Evolutionary conservation across 2,113 vertebrate species (phyloP), one percentile per base, ranked within the genome.

Genomic region (Cepphus grylle): DNA sequence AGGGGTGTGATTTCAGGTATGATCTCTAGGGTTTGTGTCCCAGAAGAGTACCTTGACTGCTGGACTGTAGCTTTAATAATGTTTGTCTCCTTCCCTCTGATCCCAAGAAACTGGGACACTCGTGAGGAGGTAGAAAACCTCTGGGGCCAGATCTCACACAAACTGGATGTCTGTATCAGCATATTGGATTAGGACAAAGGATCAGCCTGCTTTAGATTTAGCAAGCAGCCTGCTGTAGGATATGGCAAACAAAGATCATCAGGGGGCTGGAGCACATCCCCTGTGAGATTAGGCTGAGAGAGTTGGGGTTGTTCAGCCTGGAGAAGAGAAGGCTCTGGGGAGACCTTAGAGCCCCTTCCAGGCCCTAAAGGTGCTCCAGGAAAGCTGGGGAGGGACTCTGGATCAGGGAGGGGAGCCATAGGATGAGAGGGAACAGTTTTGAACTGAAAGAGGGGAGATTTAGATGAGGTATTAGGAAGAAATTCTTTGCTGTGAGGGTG

Each of bases 271-370:
- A 80, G 6, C 6, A 34, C 6, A 21, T 82, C 6, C 3, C 1
- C 14, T 38, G 0, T 43, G 47, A 27, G 8, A 21, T 8, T 36
- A 25, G n/a, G 30, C 8, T 63, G 58, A 34, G 38, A 58, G 26
- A 88, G 4, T 8, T 79, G 61, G 21, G 7, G 2, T 2, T 55
- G 29, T 65, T 8, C 8, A 77, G 3, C 9, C 22, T 76, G 38
- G 36, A 76, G 66, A 77, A 53, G 17, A 5, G 22, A 63, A 34
- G 20, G 7, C 0, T 82, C 7, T 2, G 0, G 5, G 15, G 30
- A 66, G 8, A 40, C 0, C 5, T 80, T 0, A 3, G 1, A 52
- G 8, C 1, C 1, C 20, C 29, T 70, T 49, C 3, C 40, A 62
- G 12, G 11, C 7, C 2, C 7, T 30, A 1, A 62, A 82, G 23